Evolutionary conservation across 1,140 invertebrate species (phyloP).

Genomic region (Hydropsyche tenuis): DNA sequence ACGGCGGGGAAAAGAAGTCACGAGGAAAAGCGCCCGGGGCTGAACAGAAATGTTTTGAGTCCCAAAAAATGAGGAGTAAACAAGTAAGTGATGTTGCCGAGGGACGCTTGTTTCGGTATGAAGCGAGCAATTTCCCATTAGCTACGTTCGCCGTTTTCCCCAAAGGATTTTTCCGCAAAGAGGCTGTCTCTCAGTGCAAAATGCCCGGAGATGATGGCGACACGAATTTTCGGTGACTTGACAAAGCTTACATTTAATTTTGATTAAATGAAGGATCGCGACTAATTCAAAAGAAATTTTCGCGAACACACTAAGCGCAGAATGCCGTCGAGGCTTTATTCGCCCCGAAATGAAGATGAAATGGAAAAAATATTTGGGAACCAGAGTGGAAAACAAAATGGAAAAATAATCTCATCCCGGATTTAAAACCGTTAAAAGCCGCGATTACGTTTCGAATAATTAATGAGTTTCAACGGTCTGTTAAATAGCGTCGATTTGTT

Average conservation of each 20-base stretch:
- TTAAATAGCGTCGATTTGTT: conserved; percentile 4
- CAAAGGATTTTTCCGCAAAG: conserved; percentile 34
- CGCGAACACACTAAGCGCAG: too few species aligned
- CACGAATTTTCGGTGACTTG: conserved; percentile 28
- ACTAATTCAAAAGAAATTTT: conserved; percentile 24
- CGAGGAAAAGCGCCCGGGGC: conserved; percentile 26
- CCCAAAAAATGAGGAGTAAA: conserved; percentile 40
- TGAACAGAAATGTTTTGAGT: conserved; percentile 39
- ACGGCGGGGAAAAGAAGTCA: conserved; percentile 14
- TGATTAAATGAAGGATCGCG: conserved; percentile 18
- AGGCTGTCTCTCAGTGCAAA: conserved; percentile 25
- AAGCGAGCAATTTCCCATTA: conserved; percentile 41
- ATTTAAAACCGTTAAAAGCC: conserved; percentile 18
- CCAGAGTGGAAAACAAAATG: not conserved
- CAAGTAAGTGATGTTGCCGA: conserved; percentile 42
- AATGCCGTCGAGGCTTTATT: too few species aligned
- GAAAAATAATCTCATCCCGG: conserved; percentile 12
- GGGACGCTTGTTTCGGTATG: conserved; percentile 15
- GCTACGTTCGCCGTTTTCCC: conserved; percentile 33
- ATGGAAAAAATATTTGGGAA: not conserved
- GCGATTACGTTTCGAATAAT: conserved; percentile 24
- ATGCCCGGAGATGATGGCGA: conserved; percentile 24
- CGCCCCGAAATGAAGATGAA: not conserved
- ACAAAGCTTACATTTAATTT: conserved; percentile 32
- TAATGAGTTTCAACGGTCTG: conserved; percentile 6